Evolutionary conservation across 2,888 invertebrate genomes (phyloP), one percentile per base, ranked within the genome.

Genomic region (Gortyna flavago): DNA sequence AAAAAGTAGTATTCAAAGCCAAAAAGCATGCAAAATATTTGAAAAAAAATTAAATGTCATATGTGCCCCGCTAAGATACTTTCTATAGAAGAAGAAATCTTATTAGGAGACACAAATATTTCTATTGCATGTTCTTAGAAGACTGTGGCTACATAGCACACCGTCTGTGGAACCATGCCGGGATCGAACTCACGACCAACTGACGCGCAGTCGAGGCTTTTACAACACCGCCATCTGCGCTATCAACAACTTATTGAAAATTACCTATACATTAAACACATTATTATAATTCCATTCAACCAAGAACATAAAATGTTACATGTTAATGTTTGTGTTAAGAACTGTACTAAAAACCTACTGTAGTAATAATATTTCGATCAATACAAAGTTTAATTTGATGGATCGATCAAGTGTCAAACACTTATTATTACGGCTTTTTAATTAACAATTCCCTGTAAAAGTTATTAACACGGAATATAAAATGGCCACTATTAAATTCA

Each of bases 91-190:
- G 91, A 90, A 84, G 86, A 78, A 79, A 85, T 84, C 93, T 87
- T 76, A 59, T 32, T 71, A 85, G 88, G 87, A 88, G 91, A 90
- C 80, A 88, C 89, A 90, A 91, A 83, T 91, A 77, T 92, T 89
- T 75, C 71, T 96, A 75, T 95, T 83, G 96, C 96, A 96, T 96
- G 95, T 92, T 94, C 95, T 95, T 95, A 95, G 95, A 94, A 95
- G 95, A 92, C 89, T 81, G 90, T 92, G 89, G 87, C 93, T 93
- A 95, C 86, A 85, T 85, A 90, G 93, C 86, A 67, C 91, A 93
- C 91, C 83, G 90, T 93, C 95, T 94, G 95, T 96, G 95, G 95
- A 95, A 95, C 92, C 94, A 95, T 95, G 95, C 94, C 71, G 61
- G 87, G 93, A 81, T 94, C 90, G 95, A 95, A 94, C 95, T 89